Evolutionary conservation across 2,888 invertebrate genomes (phyloP), one percentile per base, ranked within the genome.

Genomic region (Alentia gelatinosa): DNA sequence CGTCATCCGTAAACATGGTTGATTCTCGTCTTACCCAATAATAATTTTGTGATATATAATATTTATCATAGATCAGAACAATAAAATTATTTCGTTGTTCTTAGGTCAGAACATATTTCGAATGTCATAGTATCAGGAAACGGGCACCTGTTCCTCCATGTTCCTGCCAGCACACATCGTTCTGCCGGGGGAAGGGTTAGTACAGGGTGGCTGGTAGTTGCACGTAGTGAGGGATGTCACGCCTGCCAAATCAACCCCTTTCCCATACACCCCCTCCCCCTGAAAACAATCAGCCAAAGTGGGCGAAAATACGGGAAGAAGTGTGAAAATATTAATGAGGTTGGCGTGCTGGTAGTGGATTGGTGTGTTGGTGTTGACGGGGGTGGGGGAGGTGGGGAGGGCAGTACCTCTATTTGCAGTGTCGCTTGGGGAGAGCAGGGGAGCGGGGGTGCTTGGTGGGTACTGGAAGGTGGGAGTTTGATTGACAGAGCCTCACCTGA

Each of bases 221-320:
- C n/a, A n/a, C n/a, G n/a, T n/a, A n/a, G 12, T 9, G 56, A n/a
- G 56, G 56, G 56, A 12, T 56, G 19, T 3, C 12, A n/a, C 23
- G 9, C n/a, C 12, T n/a, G 56, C 56, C 56, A 56, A n/a, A 56
- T 56, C 56, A 56, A 19, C 56, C 56, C 56, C 5, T n/a, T n/a
- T n/a, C 56, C 47, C 47, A 47, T 47, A 47, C n/a, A 56, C 9
- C n/a, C 56, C 12, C 68, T 30, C 68, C 26, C 68, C 26, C n/a
- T n/a, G n/a, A 68, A 12, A 68, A 30, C 68, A 68, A 68, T 68
- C 68, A 68, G 68, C n/a, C 68, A 68, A 68, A 68, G 68, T 68
- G 68, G 68, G 68, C 68, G 30, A 56, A 68, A 68, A 68, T 68
- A 68, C 23, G 68, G 33, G 68, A 12, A 26, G 33, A 68, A 26